Conservation (phyloP, 2,113 vertebrate species). For the Onychorhynchus coronatus region DNA sequence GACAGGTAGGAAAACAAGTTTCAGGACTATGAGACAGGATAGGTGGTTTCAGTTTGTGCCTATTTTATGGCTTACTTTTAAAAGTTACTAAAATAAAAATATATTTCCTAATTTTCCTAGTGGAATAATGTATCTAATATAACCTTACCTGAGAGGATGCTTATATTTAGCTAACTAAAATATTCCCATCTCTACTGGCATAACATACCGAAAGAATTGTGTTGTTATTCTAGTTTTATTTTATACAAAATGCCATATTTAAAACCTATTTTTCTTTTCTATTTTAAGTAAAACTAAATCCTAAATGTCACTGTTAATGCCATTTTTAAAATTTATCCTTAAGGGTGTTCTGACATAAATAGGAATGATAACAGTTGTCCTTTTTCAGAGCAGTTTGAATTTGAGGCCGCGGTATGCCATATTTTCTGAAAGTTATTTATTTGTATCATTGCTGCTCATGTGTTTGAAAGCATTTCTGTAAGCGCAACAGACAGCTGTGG, state of each 20-base stretch:
- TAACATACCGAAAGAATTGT: not conserved
- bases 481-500: not conserved
- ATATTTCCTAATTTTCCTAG: not conserved
- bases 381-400: not conserved
- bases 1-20: not conserved
- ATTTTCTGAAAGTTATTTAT: not conserved
- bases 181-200: not conserved
- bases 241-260: not conserved
- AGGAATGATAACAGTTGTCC: not conserved
- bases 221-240: not conserved
- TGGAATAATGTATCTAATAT: not conserved
- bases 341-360: not conserved
- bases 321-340: not conserved
- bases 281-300: not conserved
- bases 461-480: not conserved
- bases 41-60: not conserved
- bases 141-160: not conserved
- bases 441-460: not conserved
- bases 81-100: not conserved
- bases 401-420: not conserved
- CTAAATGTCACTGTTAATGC: not conserved
- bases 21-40: not conserved
- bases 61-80: not conserved
- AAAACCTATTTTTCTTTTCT: not conserved
- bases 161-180: not conserved